phyloP scores from a whole-genome alignment of 2,888 invertebrate genomes.

The Nudaria mundana region DNA sequence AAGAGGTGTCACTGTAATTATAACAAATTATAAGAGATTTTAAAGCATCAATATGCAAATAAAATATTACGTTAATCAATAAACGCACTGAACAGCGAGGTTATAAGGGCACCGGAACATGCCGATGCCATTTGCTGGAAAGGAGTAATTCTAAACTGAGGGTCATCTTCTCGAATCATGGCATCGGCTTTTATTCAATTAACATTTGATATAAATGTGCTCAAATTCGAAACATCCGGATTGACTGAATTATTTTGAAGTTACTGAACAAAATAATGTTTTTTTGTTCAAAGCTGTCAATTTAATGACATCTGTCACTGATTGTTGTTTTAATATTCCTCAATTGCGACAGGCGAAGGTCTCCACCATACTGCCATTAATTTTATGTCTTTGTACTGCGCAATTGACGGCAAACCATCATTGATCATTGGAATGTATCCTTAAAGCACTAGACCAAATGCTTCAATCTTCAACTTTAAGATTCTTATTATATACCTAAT shows the following conservation, averaged over 20 bases:
- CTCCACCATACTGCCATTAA: too few species aligned
- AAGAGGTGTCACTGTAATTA: conserved; percentile 94
- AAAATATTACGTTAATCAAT: conserved; percentile 4
- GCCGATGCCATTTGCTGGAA: conserved; percentile 92
- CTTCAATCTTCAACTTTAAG: too few species aligned
- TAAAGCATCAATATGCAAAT: neutral
- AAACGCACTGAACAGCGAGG: conserved; percentile 91
- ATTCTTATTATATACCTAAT: too few species aligned
- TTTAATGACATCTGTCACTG: neutral
- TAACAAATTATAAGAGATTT: neutral
- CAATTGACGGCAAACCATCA: too few species aligned
- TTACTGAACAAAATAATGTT: conserved; percentile 6
- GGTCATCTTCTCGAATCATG: conserved; percentile 85
- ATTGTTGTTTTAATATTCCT: too few species aligned
- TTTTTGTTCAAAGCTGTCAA: conserved; percentile 8
- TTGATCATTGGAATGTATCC: too few species aligned
- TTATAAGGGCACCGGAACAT: conserved; percentile 93
- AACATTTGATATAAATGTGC: conserved; percentile 8
- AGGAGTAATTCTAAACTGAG: conserved; percentile 88
- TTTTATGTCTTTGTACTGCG: too few species aligned
- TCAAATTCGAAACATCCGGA: conserved; percentile 20
- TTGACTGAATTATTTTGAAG: conserved; percentile 17
- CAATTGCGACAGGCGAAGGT: too few species aligned
- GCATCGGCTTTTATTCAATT: conserved; percentile 18
- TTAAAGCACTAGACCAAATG: too few species aligned